Conservation (phyloP, 2,797 vertebrate species). For the Lemur catta region DNA sequence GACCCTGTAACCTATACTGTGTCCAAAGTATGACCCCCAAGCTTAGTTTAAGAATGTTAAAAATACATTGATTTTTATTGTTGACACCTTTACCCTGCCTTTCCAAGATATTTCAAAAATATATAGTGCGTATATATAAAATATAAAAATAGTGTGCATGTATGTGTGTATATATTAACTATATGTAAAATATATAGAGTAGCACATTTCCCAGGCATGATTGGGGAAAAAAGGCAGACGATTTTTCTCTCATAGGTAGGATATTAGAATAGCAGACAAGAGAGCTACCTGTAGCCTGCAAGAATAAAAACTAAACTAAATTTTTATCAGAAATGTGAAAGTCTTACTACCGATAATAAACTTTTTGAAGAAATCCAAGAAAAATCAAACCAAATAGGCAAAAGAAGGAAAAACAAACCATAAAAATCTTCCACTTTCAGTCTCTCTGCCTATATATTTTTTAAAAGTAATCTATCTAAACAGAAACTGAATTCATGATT, state of each 20-base stretch:
- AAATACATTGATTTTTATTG: neutral
- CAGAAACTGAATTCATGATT: neutral
- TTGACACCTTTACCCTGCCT: neutral
- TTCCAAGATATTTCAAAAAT: neutral
- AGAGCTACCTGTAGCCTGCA: neutral
- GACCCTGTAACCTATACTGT: neutral
- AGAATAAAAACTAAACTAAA: neutral
- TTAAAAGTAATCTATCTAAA: neutral
- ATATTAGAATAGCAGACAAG: neutral
- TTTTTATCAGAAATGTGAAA: neutral
- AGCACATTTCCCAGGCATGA: neutral
- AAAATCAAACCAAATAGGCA: neutral
- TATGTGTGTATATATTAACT: neutral
- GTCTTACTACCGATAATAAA: neutral
- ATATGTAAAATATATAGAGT: neutral
- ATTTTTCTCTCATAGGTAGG: neutral
- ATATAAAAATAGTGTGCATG: neutral
- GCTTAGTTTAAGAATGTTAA: constrained; percentile 1
- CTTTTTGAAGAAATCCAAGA: neutral
- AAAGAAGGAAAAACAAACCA: neutral
- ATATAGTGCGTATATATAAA: neutral
- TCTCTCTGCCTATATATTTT: neutral
- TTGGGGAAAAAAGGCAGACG: neutral
- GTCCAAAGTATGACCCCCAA: neutral
- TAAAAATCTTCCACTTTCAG: neutral